Percentiles rank a stretch among this genome's conserved stretches.
Evolutionary conservation across 2,888 invertebrate genomes (phyloP).

Genomic region (Macrosoma leucophasiata): DNA sequence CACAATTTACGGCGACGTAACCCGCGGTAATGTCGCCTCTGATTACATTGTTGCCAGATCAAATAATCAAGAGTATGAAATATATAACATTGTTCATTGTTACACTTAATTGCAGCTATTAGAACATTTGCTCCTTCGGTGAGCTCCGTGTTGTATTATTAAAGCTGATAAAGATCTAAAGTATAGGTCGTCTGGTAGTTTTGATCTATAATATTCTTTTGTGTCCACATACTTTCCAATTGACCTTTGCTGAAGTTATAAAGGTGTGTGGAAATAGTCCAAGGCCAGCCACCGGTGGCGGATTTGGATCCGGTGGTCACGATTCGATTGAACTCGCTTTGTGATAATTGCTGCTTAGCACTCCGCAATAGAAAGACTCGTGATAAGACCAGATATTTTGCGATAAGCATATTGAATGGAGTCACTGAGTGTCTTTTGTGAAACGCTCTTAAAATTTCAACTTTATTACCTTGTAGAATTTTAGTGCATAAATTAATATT

Average conservation of each 20-base stretch:
- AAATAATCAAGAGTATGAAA: too few species aligned
- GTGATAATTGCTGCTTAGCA: conserved; percentile 42
- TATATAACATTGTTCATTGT: conserved; percentile 12
- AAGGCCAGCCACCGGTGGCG: conserved; percentile 60
- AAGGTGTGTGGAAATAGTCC: conserved; percentile 64
- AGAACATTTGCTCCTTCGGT: too few species aligned
- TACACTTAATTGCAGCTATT: conserved; percentile 11
- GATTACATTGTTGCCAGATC: conserved; percentile 17
- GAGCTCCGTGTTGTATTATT: too few species aligned
- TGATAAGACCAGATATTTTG: conserved; percentile 20
- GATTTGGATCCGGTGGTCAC: conserved; percentile 68
- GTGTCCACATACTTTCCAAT: conserved; percentile 47
- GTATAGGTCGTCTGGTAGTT: too few species aligned
- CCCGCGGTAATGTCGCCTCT: conserved; percentile 25
- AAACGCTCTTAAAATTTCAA: conserved; percentile 4
- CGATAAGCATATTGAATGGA: conserved; percentile 14
- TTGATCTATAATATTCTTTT: too few species aligned
- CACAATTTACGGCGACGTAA: conserved; percentile 24
- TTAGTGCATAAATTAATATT: conserved; percentile 4
- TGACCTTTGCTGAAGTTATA: conserved; percentile 58
- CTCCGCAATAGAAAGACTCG: conserved; percentile 23
- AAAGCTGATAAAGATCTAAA: too few species aligned
- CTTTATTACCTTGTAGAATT: conserved; percentile 6
- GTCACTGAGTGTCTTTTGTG: neutral
- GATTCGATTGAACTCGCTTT: conserved; percentile 45